Base-by-base conservation (phyloP, 2,797 vertebrate species). In the Gorsachius magnificus region DNA sequence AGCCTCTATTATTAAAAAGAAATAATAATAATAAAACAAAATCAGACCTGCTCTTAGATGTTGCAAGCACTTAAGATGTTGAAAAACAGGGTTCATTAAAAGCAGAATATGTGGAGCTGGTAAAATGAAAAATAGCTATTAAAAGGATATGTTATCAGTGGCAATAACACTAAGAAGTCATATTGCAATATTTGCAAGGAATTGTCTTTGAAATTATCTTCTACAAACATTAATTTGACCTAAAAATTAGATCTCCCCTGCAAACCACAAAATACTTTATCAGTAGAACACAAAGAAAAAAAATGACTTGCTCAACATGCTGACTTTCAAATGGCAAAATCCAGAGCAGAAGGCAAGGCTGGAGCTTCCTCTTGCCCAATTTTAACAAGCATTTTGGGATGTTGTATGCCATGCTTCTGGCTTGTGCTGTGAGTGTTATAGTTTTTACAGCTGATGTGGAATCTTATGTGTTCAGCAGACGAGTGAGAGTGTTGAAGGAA, bases 71-170 rank as follows among this genome's bases (percentile, higher is more conserved):
- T 21, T 38, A 87, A 18, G 21, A 57, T 70, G 35, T 48, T 82
- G 46, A 89, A 92, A 90, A 92, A 35, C 38, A 89, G 21, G 3
- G 50, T 76, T 91, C 16, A 84, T 94, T 92, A 89, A 84, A 93
- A 85, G 21, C 54, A 58, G 21, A 46, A 87, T 76, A 15, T 66
- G 13, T 77, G 26, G 45, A 83, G 85, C 4, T 83, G 21, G 64
- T 86, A 35, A 81, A 77, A 36, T 0, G 4, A 87, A 84, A 95
- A 72, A 7, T 29, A 86, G 12, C 14, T 71, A 68, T 88, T 89
- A 83, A 87, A 85, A 10, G 22, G 13, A 13, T 38, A n/a, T 31
- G 21, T 83, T 91, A 85, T 80, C 81, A 51, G 36, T 21, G 25
- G 17, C 18, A 93, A 60, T 77, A 91, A 48, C 25, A 48, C 5